A percentile compares a stretch with the other conserved stretches of the same genome.
Conservation (phyloP, 2,888 invertebrate genomes). For the Amiota mariae region DNA sequence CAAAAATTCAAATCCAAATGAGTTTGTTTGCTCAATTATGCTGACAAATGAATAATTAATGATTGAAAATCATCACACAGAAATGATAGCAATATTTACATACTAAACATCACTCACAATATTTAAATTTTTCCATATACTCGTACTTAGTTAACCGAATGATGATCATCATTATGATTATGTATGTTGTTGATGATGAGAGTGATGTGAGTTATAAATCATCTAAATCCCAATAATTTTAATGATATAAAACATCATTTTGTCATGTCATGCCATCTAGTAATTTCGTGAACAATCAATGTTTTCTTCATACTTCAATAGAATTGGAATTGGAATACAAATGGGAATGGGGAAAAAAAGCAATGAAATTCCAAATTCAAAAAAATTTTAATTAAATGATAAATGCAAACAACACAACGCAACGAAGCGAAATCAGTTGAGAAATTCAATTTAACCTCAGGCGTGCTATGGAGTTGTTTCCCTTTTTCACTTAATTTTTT, state of each 20-base stretch:
- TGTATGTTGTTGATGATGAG: too few relatives aligned
- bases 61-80: not conserved
- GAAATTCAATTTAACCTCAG: constrained; percentile 38
- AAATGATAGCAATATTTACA: constrained; percentile 8
- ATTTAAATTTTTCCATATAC: too few relatives aligned
- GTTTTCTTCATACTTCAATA: too few relatives aligned
- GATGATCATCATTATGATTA: too few relatives aligned
- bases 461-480: not conserved
- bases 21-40: constrained; percentile 6
- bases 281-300: too few relatives aligned
- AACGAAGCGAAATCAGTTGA: constrained; percentile 50
- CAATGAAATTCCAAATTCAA: not conserved
- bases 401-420: constrained; percentile 23
- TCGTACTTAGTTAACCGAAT: too few relatives aligned
- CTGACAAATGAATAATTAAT: constrained; percentile 20
- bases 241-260: too few relatives aligned
- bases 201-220: too few relatives aligned
- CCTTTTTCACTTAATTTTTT: not conserved
- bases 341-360: constrained; percentile 35
- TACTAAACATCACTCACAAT: too few relatives aligned
- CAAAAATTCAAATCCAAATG: not conserved
- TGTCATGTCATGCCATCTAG: too few relatives aligned
- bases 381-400: constrained; percentile 9
- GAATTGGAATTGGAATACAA: too few relatives aligned
- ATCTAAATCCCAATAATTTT: too few relatives aligned